phyloP scores from a whole-genome alignment of 2,797 vertebrate genomes.

The Propithecus perrieri region DNA sequence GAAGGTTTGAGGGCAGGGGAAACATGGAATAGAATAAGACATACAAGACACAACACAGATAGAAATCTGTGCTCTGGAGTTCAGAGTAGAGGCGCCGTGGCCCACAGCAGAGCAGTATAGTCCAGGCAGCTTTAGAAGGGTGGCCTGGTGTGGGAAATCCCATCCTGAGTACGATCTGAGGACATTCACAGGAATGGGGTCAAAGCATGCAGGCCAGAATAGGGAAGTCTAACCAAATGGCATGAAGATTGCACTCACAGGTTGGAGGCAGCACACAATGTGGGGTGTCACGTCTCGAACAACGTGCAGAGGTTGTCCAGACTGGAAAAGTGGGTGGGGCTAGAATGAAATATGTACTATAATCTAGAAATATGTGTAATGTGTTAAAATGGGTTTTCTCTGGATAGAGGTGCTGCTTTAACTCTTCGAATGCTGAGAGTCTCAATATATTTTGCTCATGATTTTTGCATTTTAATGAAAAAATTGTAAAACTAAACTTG shows the following conservation, averaged over 20 bases:
- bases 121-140: not conserved
- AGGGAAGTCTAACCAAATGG: not conserved
- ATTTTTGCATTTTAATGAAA: not conserved
- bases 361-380: not conserved
- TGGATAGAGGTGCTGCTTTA: not conserved
- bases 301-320: not conserved
- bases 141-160: not conserved
- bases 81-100: fast-evolving
- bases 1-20: not conserved
- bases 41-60: not conserved
- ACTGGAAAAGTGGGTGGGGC: not conserved
- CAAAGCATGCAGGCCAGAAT: fast-evolving
- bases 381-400: not conserved
- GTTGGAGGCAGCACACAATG: too few species aligned
- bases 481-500: not conserved
- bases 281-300: not conserved
- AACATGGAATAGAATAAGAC: not conserved
- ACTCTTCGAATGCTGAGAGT: not conserved
- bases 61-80: not conserved
- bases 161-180: not conserved
- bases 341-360: not conserved
- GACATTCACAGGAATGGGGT: not conserved
- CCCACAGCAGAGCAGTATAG: not conserved
- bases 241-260: not conserved
- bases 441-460: not conserved